Evolutionary conservation across 92 coral and sea anemone genomes (phyloP).

Genomic region (Palythoa grandiflora): DNA sequence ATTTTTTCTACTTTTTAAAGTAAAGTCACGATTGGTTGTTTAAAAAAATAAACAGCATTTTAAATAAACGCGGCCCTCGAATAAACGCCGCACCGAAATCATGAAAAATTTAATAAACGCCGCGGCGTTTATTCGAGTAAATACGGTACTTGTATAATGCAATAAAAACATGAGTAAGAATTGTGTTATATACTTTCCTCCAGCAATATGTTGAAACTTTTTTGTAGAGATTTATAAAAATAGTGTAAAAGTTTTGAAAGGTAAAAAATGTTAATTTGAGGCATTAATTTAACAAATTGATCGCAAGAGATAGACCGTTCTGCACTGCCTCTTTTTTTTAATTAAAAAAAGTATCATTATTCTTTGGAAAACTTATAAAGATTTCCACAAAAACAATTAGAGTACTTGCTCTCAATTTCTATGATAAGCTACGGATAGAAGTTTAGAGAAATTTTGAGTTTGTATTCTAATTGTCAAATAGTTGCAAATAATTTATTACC

Average conservation of each 20-base stretch:
- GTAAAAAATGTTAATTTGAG: not conserved
- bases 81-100: too few relatives aligned
- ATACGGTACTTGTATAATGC: not conserved
- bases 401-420: not conserved
- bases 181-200: not conserved
- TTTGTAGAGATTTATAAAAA: not conserved
- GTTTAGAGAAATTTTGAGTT: not conserved
- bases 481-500: not conserved
- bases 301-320: not conserved
- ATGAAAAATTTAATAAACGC: too few relatives aligned
- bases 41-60: too few relatives aligned
- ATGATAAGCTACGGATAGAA: not conserved
- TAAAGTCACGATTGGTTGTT: too few relatives aligned
- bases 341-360: not conserved
- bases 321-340: slow-evolving; percentile 2
- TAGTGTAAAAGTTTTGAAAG: not conserved
- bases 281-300: not conserved
- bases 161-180: not conserved
- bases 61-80: too few relatives aligned
- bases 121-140: too few relatives aligned
- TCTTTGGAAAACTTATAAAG: not conserved
- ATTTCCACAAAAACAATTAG: not conserved
- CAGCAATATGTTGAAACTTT: not conserved
- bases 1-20: too few relatives aligned
- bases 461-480: not conserved